Conservation (phyloP, 1,140 invertebrate species). For the Triops cancriformis region DNA sequence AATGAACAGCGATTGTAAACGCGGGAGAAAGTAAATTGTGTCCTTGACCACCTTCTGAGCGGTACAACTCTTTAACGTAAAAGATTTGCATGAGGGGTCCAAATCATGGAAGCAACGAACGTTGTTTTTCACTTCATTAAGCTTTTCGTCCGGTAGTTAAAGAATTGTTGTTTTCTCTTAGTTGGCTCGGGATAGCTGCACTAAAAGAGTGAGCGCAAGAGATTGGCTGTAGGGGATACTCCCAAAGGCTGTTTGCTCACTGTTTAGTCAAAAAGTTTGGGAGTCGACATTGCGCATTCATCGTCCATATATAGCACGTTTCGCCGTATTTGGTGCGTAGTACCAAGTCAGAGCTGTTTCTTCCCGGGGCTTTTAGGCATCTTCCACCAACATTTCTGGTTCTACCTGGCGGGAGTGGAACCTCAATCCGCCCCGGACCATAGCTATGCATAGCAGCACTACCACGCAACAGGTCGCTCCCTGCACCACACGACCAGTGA, state of each 20-base stretch:
- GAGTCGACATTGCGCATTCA: no score
- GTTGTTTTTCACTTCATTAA: background rate
- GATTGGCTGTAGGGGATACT: no score
- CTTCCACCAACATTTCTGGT: background rate
- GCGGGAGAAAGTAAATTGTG: background rate
- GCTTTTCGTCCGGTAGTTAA: no score
- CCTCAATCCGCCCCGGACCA: background rate
- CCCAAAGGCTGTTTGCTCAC: no score
- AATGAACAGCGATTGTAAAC: no score
- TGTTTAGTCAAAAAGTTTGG: no score
- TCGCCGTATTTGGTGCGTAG: background rate
- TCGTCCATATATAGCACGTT: no score
- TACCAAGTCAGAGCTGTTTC: background rate
- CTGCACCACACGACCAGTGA: background rate
- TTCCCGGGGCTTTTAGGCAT: background rate
- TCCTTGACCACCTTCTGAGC: background rate
- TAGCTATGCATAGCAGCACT: background rate
- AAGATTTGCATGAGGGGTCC: background rate
- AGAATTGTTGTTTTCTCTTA: no score
- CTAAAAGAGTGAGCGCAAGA: no score
- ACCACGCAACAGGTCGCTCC: background rate
- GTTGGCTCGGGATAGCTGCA: no score
- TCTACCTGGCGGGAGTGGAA: background rate
- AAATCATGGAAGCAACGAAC: background rate
- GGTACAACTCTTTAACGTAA: background rate